Evolutionary conservation across 2,888 invertebrate species (phyloP).

Genomic region (Xanthia icteritia): DNA sequence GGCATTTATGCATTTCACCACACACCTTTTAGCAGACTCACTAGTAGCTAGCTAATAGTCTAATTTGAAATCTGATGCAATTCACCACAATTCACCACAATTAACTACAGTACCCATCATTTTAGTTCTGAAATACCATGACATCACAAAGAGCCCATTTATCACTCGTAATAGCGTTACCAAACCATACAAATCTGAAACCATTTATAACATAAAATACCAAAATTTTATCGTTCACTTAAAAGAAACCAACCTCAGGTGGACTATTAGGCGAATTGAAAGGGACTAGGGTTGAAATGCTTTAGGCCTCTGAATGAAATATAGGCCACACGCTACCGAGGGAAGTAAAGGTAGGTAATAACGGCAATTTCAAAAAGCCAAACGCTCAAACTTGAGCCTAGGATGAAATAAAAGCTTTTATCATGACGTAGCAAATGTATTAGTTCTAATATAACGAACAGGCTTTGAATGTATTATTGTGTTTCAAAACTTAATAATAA

Average conservation of each 20-base stretch:
- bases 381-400: slow-evolving; percentile 24
- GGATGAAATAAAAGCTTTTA: slow-evolving; percentile 49
- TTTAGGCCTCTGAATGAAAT: slow-evolving; percentile 42
- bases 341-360: slow-evolving; percentile 49
- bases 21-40: neutral
- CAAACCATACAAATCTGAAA: slow-evolving; percentile 19
- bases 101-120: neutral
- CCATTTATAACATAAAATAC: slow-evolving; percentile 32
- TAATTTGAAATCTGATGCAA: neutral
- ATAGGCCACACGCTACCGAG: slow-evolving; percentile 38
- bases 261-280: slow-evolving; percentile 57
- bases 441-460: slow-evolving; percentile 21
- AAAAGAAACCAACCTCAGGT: slow-evolving; percentile 53
- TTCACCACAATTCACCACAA: neutral
- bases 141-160: neutral
- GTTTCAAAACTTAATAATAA: slow-evolving; percentile 15
- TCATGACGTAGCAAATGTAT: slow-evolving; percentile 27
- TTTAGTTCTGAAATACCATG: neutral
- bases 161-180: slow-evolving; percentile 8
- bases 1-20: neutral
- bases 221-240: slow-evolving; percentile 46
- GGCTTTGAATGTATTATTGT: slow-evolving; percentile 20
- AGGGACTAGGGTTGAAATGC: slow-evolving; percentile 39
- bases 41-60: neutral
- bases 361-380: slow-evolving; percentile 54